Evolutionary conservation across 2,797 vertebrate genomes (phyloP), one percentile per base, ranked within the genome.

Genomic region (Odontamblyopus lacepedii): DNA sequence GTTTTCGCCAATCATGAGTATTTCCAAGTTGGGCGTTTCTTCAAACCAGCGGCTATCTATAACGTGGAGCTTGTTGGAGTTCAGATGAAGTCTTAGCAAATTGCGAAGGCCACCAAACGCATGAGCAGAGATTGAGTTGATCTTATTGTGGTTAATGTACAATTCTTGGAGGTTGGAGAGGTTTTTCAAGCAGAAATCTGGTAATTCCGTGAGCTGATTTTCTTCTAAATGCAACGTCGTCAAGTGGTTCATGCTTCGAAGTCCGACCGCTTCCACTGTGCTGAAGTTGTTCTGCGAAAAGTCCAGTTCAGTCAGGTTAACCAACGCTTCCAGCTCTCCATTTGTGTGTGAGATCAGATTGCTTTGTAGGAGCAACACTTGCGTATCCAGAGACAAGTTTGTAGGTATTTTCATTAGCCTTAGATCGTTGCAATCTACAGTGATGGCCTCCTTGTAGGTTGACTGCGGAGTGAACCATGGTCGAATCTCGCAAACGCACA

Each of bases 401-500:
- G 92, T 91, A 62, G 98, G 98, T 79, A 99, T 97, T 81, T 91
- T 95, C 1, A 95, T 96, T 75, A 99, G 90, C 72, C 96, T 95
- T 55, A 99, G 91, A 84, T 99, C 98, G 15, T 99, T 99, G 92
- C 98, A 99, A 79, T 99, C 98, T 78, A 99, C 98, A 0, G 98
- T 99, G 27, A 93, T 95, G 23, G 98, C 97, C 91, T 99, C 98
- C 84, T 97, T 95, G 94, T 99, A 99, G 0, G 98, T 99, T 1
- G 98, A 99, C 88, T 98, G 97, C 0, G 98, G 98, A 11, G 98
- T 99, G 84, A 99, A 99, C 98, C 98, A 99, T 32, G 98, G 98
- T 29, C 98, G 94, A 73, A 97, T 95, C 85, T 99, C 98, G 7
- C 98, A 99, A 0, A 99, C 97, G 12, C 98, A 99, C 56, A 99